phyloP scores from a whole-genome alignment of 2,797 vertebrate genomes.

The Rhinogobio ventralis region DNA sequence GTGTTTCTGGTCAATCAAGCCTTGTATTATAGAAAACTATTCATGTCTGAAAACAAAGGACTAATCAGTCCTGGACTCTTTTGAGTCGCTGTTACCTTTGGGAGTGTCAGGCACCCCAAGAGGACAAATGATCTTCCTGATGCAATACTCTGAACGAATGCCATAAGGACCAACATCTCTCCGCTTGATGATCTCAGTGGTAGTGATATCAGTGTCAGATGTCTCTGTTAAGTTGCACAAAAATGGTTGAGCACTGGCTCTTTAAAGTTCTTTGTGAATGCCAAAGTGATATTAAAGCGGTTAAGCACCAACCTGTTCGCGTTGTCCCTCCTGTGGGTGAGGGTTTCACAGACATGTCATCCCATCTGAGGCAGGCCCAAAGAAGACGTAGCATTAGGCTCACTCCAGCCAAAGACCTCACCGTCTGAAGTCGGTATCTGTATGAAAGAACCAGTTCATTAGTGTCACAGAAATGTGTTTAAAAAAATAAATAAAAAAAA shows the following conservation, averaged over 20 bases:
- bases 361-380: constrained; percentile 96
- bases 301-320: constrained; percentile 84
- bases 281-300: background rate
- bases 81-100: constrained; percentile 82
- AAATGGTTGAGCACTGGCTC: background rate
- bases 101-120: constrained; percentile 92
- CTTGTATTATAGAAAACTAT: background rate
- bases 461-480: background rate
- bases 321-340: constrained; percentile 88
- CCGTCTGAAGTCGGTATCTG: constrained; percentile 97
- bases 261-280: background rate
- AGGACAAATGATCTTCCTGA: constrained; percentile 97
- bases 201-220: constrained; percentile 93
- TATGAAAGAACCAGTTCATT: background rate
- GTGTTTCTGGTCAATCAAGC: background rate
- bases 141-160: constrained; percentile 96
- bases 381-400: constrained; percentile 94
- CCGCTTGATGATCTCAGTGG: constrained; percentile 96
- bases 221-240: constrained; percentile 83
- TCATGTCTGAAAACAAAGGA: background rate
- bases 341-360: constrained; percentile 96
- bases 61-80: background rate
- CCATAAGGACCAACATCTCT: constrained; percentile 92
- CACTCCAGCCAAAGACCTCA: constrained; percentile 93
- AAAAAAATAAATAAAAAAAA: background rate